Evolutionary conservation across 2,888 invertebrate genomes (phyloP), one percentile per base, ranked within the genome.

Genomic region (Polia nebulosa): DNA sequence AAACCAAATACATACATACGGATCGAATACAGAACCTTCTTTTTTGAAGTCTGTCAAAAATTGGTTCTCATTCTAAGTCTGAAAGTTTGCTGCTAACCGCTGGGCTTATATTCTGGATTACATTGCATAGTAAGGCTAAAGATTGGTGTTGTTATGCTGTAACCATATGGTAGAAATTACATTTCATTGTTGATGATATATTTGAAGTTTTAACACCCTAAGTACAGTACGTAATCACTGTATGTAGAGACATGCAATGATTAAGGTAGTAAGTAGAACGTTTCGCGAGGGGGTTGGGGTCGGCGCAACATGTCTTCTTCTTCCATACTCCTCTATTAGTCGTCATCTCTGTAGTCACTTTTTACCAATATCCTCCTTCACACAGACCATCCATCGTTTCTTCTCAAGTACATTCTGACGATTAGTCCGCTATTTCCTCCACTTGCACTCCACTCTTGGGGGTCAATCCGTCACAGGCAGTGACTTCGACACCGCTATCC

Each of bases 381-480:
- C n/a, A n/a, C n/a, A n/a, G n/a, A n/a, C n/a, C n/a, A n/a, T n/a
- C n/a, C n/a, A n/a, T n/a, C n/a, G n/a, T n/a, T n/a, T 41, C 39
- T 41, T 41, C n/a, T 41, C n/a, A 41, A 41, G 39, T 41, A 17
- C 11, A 11, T 7, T 22, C 6, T 17, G 36, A 1, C 4, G 11
- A 13, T 32, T 6, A n/a, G 29, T 3, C 56, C 41, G 63, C 68
- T 39, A 1, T 11, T 15, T 22, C 25, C 20, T 4, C 20, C n/a
- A 11, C 73, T 85, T 77, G 59, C 34, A 55, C 79, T 80, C 61
- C 57, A 64, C 49, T 36, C 66, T 72, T 61, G 68, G 70, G 78
- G 86, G 84, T 85, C 87, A 86, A 82, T 86, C 87, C 91, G 91
- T 92, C 92, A 90, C 92, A 90, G 91, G 75, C 79, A 60, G 82